These are phyloP conservation scores for Melieria picta DNA, from an alignment of 2,888 invertebrate genomes.

Conservation along the genomic window DNA sequence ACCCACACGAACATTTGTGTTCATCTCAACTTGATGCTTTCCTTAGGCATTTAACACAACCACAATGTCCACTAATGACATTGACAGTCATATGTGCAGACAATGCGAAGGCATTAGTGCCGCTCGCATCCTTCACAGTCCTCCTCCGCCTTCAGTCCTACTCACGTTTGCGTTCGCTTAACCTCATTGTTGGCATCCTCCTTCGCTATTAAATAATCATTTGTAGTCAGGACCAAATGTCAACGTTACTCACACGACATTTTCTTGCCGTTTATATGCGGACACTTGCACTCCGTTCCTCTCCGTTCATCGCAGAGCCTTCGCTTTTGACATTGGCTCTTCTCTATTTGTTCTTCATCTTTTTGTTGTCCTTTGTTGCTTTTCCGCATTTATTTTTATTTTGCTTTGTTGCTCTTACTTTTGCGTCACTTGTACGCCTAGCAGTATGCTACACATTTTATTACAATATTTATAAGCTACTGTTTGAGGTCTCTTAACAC, in stretches of 20 bases:
- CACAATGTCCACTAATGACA: too few relatives aligned
- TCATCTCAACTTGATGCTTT: too few relatives aligned
- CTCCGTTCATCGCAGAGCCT: neutral
- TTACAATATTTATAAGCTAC: too few relatives aligned
- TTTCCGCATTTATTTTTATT: constrained; percentile 8
- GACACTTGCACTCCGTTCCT: neutral
- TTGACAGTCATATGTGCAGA: too few relatives aligned
- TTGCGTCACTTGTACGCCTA: constrained; percentile 3
- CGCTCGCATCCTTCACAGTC: too few relatives aligned
- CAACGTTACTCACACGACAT: constrained; percentile 34
- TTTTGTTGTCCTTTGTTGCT: constrained; percentile 1
- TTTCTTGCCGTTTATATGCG: neutral
- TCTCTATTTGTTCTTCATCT: constrained; percentile 18
- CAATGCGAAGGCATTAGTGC: too few relatives aligned
- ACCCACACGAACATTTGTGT: too few relatives aligned
- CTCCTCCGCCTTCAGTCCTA: too few relatives aligned
- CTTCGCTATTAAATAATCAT: constrained; percentile 37
- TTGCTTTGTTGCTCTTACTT: too few relatives aligned
- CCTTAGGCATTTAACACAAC: too few relatives aligned
- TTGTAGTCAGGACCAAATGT: constrained; percentile 42
- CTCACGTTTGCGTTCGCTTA: too few relatives aligned
- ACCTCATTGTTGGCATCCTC: neutral
- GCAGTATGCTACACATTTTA: constrained; percentile 18
- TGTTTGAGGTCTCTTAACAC: too few relatives aligned
- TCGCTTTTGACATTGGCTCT: neutral